These are phyloP conservation scores for Omphaloscelis lunosa DNA, from an alignment of 2,888 invertebrate species.

Conservation along the genomic window DNA sequence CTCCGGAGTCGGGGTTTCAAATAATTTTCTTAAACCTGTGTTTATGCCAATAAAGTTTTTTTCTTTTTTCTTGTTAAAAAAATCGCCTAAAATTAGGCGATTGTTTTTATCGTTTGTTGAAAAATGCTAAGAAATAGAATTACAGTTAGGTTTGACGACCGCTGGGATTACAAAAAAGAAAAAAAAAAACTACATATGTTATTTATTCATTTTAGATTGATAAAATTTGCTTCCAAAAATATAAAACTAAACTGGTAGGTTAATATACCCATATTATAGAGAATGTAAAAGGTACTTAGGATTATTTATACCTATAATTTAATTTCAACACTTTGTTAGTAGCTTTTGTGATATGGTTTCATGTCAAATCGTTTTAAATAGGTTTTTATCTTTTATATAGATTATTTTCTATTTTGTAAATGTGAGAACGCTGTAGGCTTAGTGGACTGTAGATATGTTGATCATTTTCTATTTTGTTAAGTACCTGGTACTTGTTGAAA, in stretches of 20 bases:
- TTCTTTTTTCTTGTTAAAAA: neutral
- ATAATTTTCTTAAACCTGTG: too few relatives aligned
- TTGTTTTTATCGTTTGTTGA: constrained; percentile 8
- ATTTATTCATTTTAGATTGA: too few relatives aligned
- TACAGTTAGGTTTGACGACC: constrained; percentile 40
- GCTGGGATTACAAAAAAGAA: constrained; percentile 10
- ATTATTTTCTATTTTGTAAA: too few relatives aligned
- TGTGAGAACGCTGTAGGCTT: too few relatives aligned
- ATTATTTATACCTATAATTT: too few relatives aligned
- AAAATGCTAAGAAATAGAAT: constrained; percentile 3
- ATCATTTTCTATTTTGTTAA: too few relatives aligned
- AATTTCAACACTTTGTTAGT: too few relatives aligned
- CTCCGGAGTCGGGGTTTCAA: neutral
- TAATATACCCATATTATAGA: neutral
- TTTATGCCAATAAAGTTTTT: neutral
- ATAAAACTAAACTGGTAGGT: neutral
- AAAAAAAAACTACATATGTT: neutral
- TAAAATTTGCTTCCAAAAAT: neutral
- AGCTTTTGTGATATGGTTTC: too few relatives aligned
- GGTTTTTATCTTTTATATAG: too few relatives aligned
- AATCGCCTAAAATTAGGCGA: neutral
- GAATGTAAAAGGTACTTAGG: neutral
- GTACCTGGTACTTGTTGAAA: too few relatives aligned
- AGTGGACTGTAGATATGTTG: too few relatives aligned
- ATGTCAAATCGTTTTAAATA: too few relatives aligned